Conservation (phyloP, 2,797 vertebrate genomes). For the Rhinoraja longicauda region DNA sequence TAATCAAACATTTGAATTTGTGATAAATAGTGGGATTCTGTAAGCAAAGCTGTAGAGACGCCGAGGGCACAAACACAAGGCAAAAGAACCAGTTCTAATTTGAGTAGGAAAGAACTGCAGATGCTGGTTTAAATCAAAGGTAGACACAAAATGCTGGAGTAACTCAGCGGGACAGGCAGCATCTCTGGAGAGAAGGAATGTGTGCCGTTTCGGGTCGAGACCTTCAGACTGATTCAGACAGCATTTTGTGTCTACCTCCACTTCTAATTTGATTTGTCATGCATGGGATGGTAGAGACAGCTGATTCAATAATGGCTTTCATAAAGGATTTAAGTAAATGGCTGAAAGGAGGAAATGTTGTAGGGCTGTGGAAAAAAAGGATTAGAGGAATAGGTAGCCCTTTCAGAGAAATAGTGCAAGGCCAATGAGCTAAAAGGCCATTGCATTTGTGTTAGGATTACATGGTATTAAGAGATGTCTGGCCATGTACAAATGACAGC, state of each 20-base stretch:
- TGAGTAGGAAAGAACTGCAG: too few species aligned
- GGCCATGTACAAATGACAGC: background rate
- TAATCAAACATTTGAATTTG: too few species aligned
- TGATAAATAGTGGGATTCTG: too few species aligned
- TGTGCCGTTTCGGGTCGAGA: too few species aligned
- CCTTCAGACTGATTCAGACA: too few species aligned
- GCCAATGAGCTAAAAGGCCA: background rate
- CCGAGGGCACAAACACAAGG: background rate
- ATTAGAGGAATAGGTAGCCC: background rate
- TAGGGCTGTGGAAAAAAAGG: background rate
- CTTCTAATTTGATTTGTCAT: too few species aligned
- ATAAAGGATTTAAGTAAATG: background rate
- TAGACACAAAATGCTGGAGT: too few species aligned
- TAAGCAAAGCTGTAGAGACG: too few species aligned
- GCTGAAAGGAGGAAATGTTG: background rate
- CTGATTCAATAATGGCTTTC: background rate
- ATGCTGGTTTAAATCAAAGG: too few species aligned
- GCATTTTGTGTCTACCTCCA: too few species aligned
- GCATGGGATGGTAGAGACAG: background rate
- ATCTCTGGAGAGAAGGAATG: too few species aligned
- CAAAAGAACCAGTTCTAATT: background rate
- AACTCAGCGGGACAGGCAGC: too few species aligned
- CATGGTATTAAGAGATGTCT: background rate
- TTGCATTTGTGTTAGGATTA: background rate
- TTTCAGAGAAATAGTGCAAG: background rate